Base-by-base conservation (phyloP, 2,888 invertebrate genomes). In the Leptinotarsa tumamoca region DNA sequence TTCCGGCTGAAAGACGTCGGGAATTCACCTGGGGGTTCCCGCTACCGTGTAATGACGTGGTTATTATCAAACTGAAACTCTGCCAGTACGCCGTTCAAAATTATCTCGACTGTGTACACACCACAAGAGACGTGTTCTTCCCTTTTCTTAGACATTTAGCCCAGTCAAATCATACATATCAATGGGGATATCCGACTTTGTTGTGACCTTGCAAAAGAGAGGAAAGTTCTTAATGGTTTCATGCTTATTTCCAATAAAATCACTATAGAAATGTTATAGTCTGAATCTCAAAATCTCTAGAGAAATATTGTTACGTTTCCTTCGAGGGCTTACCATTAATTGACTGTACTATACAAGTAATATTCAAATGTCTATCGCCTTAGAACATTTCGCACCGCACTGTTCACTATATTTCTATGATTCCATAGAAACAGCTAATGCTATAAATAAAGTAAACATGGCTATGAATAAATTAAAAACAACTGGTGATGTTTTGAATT, bases 381-480 rank as follows among this genome's bases (percentile, higher is more conserved):
- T 33, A 33, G 7, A 33, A 33, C 7, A 7, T 7, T 7, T 33
- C 33, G 7, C 33, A 33, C 33, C 7, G 33, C 7, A 33, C 33
- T 33, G 33, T 7, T 1, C 33, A 33, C 33, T 33, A 33, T 5
- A 33, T 7, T 33, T 33, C n/a, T n/a, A 18, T 33, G 21, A 71
- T 71, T 70, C 61, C 17, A 71, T 61, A 49, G 71, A 61, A 71
- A 71, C 61, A 61, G 71, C 61, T 43, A 61, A 71, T 61, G 50
- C 63, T 49, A 71, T 61, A 61, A 71, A 71, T 71, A 71, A 61
- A 56, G 71, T 56, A 61, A 71, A 71, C 71, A 71, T 43, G 71
- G 71, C 43, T 71, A 71, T 71, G 58, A 49, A 71, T 71, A 61
- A 70, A 70, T 70, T 70, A 21, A 70, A 70, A 17, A 70, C 70